phyloP scores from a whole-genome alignment of 2,888 invertebrate genomes.

The Zhuqinia jingwanae region DNA sequence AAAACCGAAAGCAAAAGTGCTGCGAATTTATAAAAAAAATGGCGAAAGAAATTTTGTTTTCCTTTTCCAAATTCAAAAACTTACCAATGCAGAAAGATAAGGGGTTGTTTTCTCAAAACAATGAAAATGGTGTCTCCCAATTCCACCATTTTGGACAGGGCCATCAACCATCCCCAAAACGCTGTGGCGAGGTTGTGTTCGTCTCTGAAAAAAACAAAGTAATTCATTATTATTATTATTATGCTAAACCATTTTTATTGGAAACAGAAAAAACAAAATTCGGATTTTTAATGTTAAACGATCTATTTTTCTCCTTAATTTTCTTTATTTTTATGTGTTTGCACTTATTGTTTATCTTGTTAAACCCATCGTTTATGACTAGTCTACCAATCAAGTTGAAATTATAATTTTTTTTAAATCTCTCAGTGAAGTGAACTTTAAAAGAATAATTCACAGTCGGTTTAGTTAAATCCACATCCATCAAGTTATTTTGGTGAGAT shows the following conservation, averaged over 20 bases:
- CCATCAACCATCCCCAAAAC: slow-evolving; percentile 68
- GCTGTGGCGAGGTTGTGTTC: slow-evolving; percentile 70
- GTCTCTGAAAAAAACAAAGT: slow-evolving; percentile 67
- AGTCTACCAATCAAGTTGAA: no score
- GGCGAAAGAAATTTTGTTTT: background rate
- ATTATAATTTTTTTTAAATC: background rate
- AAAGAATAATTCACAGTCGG: background rate
- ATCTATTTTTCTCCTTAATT: no score
- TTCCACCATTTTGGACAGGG: slow-evolving; percentile 65
- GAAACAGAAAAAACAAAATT: background rate
- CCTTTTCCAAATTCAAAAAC: slow-evolving; percentile 6
- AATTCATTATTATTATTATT: background rate
- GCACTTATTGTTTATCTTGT: no score
- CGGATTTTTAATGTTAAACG: no score
- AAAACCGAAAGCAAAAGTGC: no score
- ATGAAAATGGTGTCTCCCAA: slow-evolving; percentile 69
- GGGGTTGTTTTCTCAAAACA: slow-evolving; percentile 64
- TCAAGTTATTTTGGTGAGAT: no score
- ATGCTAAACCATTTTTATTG: background rate
- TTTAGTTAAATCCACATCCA: background rate
- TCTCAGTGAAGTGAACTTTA: background rate
- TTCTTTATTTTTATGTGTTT: no score
- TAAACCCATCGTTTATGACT: no score
- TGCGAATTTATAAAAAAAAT: background rate
- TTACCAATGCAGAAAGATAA: slow-evolving; percentile 69